Evolutionary conservation across 1,140 invertebrate species (phyloP).

Genomic region (Macrobrachium nipponense): DNA sequence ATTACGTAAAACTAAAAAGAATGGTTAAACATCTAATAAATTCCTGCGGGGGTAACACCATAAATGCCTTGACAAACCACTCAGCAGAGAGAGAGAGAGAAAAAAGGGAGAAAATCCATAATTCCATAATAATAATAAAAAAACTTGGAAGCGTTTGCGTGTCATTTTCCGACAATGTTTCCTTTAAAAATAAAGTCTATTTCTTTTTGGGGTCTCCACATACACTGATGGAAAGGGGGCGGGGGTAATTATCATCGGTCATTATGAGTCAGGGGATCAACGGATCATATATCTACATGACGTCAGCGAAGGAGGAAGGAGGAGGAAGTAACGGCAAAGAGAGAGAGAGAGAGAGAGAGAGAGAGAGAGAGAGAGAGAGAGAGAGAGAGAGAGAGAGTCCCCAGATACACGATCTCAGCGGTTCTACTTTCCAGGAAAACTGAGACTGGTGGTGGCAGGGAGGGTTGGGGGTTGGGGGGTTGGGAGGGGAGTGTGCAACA

Average conservation of each 20-base stretch:
- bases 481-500: neutral
- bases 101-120: no score
- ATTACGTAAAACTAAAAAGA: no score
- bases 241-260: neutral
- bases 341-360: neutral
- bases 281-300: neutral
- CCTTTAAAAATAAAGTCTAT: no score
- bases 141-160: no score
- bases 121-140: no score
- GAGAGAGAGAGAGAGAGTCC: conserved; percentile 14
- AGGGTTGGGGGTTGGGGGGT: neutral
- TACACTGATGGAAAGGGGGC: neutral
- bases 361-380: neutral
- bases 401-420: no score
- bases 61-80: no score
- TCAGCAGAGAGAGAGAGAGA: no score
- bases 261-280: neutral
- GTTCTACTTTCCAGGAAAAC: neutral
- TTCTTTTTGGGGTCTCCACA: no score
- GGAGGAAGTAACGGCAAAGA: neutral
- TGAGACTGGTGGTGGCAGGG: neutral
- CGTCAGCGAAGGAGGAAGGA: neutral
- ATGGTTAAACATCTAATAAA: no score
- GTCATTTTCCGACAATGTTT: no score
- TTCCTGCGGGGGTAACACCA: no score